Base-by-base conservation (phyloP, 2,113 vertebrate genomes). In the Amia ocellicauda region DNA sequence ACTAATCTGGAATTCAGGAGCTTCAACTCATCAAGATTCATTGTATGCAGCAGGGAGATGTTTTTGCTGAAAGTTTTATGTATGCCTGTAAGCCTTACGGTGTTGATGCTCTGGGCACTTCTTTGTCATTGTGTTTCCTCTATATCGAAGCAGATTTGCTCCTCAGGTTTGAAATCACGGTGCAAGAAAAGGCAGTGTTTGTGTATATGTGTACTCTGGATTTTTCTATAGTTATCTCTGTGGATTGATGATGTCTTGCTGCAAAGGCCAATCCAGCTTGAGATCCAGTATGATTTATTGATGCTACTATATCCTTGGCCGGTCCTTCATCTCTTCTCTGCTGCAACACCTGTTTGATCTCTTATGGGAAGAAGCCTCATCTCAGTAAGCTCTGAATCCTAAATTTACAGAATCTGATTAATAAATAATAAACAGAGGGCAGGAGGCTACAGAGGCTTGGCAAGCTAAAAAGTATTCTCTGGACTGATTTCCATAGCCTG, bases 271-370 rank as follows among this genome's bases (percentile, higher is more conserved):
- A 7, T 36, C 31, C 31, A 36, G 31, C 31, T 11, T 36, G 31
- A 36, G 31, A 36, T 36, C 31, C 11, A 36, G 27, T 17, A 31
- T 56, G 27, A 31, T 28, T 28, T 56, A 56, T 56, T 19, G 53
- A 56, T 56, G 27, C 29, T 56, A 29, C 27, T 24, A 56, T 56
- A 17, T 26, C 53, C 27, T 56, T 31, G 53, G 53, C 53, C 16
- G 29, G 53, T 26, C 53, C 29, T 56, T 56, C 14, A 56, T 56
- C 53, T 29, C 4, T 17, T 3, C 26, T 29, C 27, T 28, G n/a
- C 53, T 27, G 24, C 26, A 24, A 55, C 53, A 55, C 26, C 53
- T 28, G 53, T 55, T 28, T 55, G 26, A 55, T 55, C 53, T 55
- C 28, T 28, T 29, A 7, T n/a, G 14, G 53, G 26, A 55, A 55